phyloP scores from a whole-genome alignment of 2,797 vertebrate genomes.

The Muscicapa striata region DNA sequence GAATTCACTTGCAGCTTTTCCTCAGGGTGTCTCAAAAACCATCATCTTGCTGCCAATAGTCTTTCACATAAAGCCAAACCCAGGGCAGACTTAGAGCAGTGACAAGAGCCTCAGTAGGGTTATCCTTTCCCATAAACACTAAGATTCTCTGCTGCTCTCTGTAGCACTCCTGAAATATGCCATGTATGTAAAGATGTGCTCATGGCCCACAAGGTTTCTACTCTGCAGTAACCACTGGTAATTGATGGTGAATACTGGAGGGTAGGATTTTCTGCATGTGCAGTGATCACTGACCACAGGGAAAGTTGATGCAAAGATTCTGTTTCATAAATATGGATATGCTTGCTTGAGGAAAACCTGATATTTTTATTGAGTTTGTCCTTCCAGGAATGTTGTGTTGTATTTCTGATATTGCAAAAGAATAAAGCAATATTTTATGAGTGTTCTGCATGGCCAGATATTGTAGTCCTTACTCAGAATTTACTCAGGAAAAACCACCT shows the following conservation, averaged over 20 bases:
- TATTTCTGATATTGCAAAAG: neutral
- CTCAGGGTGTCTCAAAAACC: neutral
- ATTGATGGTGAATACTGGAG: neutral
- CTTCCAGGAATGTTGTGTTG: neutral
- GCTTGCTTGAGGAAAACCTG: neutral
- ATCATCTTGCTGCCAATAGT: neutral
- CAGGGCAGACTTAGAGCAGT: neutral
- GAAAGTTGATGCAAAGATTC: neutral
- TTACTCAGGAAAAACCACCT: conserved; percentile 52
- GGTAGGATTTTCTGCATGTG: neutral
- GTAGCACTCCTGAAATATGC: neutral
- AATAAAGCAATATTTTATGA: neutral
- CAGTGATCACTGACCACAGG: neutral
- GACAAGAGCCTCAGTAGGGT: neutral
- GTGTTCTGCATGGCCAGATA: neutral
- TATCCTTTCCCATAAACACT: neutral
- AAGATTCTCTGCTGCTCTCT: neutral
- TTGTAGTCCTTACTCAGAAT: conserved; percentile 2
- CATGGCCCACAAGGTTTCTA: neutral
- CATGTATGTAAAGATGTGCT: neutral
- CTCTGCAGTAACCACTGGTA: neutral
- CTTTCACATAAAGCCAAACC: neutral
- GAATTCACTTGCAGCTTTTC: neutral
- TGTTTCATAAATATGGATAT: neutral
- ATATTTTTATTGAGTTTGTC: neutral